These are phyloP conservation scores for Onychomys arenicola DNA, from an alignment of 2,797 vertebrate genomes.

Conservation along the genomic window DNA sequence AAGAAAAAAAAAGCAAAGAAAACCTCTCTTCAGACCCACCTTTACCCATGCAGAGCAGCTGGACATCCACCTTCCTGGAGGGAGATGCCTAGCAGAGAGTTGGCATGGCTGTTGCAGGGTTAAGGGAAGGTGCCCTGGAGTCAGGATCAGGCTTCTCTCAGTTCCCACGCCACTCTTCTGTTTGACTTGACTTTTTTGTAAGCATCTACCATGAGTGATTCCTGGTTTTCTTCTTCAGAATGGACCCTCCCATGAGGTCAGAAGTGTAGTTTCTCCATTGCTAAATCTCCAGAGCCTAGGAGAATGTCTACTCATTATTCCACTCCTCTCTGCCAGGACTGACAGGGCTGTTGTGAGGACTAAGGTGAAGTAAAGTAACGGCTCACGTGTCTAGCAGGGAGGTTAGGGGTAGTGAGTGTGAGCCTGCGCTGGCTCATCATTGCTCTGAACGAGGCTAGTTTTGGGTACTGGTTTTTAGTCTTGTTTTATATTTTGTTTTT, in stretches of 20 bases:
- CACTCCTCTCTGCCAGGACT: background rate
- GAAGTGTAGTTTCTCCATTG: background rate
- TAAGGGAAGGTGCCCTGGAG: background rate
- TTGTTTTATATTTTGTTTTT: background rate
- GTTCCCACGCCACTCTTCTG: accelerated
- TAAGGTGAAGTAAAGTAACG: background rate
- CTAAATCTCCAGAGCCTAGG: background rate
- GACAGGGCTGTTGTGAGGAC: background rate
- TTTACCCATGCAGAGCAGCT: background rate
- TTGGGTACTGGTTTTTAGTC: background rate
- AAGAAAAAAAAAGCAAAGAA: too few relatives aligned
- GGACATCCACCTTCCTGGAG: background rate
- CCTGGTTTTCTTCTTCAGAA: background rate
- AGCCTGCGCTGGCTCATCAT: background rate
- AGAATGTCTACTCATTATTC: background rate
- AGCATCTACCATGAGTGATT: background rate
- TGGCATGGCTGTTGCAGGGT: too few relatives aligned
- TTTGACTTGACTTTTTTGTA: background rate
- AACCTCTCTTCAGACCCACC: background rate
- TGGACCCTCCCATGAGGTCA: background rate
- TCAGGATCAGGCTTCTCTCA: too few relatives aligned
- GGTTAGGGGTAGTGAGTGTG: background rate
- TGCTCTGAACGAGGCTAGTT: background rate
- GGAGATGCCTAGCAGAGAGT: too few relatives aligned
- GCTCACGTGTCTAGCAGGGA: background rate